Evolutionary conservation across 1,140 invertebrate genomes (phyloP), one percentile per base, ranked within the genome.

Genomic region (Brachionus calyciflorus): DNA sequence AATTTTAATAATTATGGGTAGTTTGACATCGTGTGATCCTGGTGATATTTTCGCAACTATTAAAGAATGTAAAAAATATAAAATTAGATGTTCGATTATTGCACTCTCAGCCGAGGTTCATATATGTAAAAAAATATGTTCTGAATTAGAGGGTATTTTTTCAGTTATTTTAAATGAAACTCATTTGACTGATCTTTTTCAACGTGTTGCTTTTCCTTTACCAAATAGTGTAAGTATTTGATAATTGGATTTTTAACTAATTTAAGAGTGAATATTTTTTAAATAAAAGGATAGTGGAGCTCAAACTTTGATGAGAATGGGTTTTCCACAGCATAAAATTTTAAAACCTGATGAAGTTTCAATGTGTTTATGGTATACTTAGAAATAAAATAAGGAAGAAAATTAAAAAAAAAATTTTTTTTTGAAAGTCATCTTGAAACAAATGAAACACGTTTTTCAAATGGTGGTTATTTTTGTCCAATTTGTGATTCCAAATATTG

Each of bases 401-500:
- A 9, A 14, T 49, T 30, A 37, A 17, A 19, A 12, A 51, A 51
- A 46, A 14, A 46, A 21, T 19, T 17, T 55, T 28, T 12, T n/a
- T 12, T 24, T 80, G 81, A 48, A 81, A 85, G 84, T 77, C 84
- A 85, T 77, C 76, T 84, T 14, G 84, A 85, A 79, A 83, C 87
- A 41, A 88, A 80, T 24, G 78, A 84, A 89, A 76, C 90, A 30
- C 82, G 84, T 1, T 86, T 87, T 79, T 82, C 84, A 85, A 80
- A 89, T 40, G 89, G 88, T 14, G 95, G 94, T 2, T 97, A 96
- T 82, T 90, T 94, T 80, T 99, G 95, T 84, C 94, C 94, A 24
- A 94, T 97, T 82, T 99, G 96, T 86, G 89, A 90, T 77, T 93
- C 92, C 83, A 96, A 97, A 87, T 97, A 98, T 85, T 99, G 96